Base-by-base conservation (phyloP, 2,888 invertebrate genomes). In the Leptodirus hochenwartii region DNA sequence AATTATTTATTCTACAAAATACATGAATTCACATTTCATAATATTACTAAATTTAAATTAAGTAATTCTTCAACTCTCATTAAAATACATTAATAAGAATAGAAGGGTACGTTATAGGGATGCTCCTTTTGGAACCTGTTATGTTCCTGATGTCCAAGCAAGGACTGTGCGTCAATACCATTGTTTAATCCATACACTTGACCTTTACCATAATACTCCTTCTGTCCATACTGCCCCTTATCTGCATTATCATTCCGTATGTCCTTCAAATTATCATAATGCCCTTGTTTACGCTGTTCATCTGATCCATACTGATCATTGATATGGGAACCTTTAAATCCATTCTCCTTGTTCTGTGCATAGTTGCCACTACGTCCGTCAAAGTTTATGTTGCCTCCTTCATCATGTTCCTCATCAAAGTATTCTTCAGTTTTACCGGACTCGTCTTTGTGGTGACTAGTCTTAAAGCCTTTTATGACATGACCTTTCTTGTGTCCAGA, bases 361-460 rank as follows among this genome's bases (percentile, higher is more conserved):
- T 64, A 69, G 2, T 62, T 56, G 3, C 66, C 66, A 33, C 60
- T 57, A 37, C 66, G 61, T 15, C 66, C 66, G 4, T 64, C 64
- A 36, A 60, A 61, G 17, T 64, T 47, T 42, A 61, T 61, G 41
- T 67, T 63, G 39, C 66, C 66, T 1, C 64, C 69, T 45, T 69
- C 68, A 42, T 71, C 68, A 39, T 70, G 66, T 11, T 64, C 66
- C 41, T 70, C 69, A 33, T 71, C 71, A 41, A 67, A 71, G 55
- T 63, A 72, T 41, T 61, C 67, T 45, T 70, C 69, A 4, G 66
- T 62, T 46, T 69, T 69, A 33, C 69, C 69, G 40, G 67, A 63
- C 41, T 72, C 71, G 41, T 72, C 70, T 42, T 71, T 70, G 44
- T 69, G 69, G 45, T 69, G 67, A 3, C 69, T 67, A 4, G 63